Percentiles rank a stretch among this genome's conserved stretches.
These are phyloP conservation scores for Girardia tigrina DNA, from an alignment of 2,888 invertebrate species.

Conservation along the genomic window DNA sequence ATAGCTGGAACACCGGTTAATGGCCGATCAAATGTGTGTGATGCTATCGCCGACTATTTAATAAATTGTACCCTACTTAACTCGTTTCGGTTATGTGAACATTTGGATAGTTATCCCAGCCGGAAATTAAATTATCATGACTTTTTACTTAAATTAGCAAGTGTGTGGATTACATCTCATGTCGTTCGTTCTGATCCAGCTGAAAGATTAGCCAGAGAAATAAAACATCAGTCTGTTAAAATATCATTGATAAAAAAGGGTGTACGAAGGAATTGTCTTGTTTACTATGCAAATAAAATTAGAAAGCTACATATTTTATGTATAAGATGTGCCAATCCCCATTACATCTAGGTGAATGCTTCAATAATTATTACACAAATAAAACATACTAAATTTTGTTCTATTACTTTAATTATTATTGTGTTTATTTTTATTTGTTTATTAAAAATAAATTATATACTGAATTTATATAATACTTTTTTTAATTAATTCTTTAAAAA, in stretches of 20 bases:
- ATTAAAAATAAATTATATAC: no score
- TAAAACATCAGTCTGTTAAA: not conserved
- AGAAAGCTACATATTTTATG: not conserved
- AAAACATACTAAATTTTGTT: not conserved
- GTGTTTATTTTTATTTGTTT: no score
- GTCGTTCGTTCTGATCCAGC: not conserved
- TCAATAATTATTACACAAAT: not conserved
- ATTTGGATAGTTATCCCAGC: not conserved
- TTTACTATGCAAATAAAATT: not conserved
- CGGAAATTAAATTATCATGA: not conserved
- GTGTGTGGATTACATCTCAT: not conserved
- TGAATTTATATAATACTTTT: no score
- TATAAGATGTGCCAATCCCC: not conserved
- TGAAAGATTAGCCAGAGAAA: not conserved
- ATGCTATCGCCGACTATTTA: no score
- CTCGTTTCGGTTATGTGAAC: not conserved
- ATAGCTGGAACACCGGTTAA: no score
- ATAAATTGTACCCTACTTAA: not conserved
- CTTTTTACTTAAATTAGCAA: not conserved
- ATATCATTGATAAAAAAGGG: not conserved
- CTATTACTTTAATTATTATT: no score
- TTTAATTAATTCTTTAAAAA: no score
- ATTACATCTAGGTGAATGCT: not conserved
- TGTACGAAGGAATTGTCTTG: not conserved
- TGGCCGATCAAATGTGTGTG: no score